These are phyloP conservation scores for Saxidomus purpurata DNA, from an alignment of 1,140 invertebrate species.

Conservation along the genomic window DNA sequence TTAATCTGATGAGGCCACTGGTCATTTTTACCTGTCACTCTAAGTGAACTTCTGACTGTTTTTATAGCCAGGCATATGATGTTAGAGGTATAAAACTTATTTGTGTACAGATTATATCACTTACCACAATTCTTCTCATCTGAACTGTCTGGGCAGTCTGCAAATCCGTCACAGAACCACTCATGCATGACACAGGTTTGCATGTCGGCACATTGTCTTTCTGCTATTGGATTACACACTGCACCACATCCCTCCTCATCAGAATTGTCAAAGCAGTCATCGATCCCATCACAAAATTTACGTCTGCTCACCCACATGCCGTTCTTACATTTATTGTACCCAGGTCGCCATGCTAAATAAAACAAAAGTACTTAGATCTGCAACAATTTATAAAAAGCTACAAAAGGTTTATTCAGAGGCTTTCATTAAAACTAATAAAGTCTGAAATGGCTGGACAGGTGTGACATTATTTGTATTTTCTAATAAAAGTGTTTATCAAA, in stretches of 20 bases:
- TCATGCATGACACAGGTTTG: slow-evolving; percentile 69
- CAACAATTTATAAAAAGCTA: neutral
- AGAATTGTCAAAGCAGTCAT: slow-evolving; percentile 84
- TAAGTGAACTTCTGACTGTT: too few relatives aligned
- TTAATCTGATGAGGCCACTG: too few relatives aligned
- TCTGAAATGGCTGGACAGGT: too few relatives aligned
- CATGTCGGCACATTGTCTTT: neutral
- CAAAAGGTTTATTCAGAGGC: neutral
- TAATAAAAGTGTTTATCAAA: too few relatives aligned
- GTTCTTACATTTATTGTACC: slow-evolving; percentile 73
- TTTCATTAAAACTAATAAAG: neutral
- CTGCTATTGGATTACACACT: neutral
- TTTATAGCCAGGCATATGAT: too few relatives aligned
- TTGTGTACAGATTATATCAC: neutral
- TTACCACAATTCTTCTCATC: slow-evolving; percentile 78
- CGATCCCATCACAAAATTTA: slow-evolving; percentile 81
- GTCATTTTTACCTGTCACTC: too few relatives aligned
- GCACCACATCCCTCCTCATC: slow-evolving; percentile 80
- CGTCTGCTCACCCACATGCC: slow-evolving; percentile 65
- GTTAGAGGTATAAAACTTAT: too few relatives aligned
- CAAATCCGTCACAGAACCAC: slow-evolving; percentile 74
- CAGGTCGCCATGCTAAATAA: neutral
- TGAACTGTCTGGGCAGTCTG: slow-evolving; percentile 69
- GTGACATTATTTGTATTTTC: too few relatives aligned
- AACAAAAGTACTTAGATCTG: too few relatives aligned